Evolutionary conservation across 2,113 vertebrate genomes (phyloP).

Genomic region (Bombycilla garrulus): DNA sequence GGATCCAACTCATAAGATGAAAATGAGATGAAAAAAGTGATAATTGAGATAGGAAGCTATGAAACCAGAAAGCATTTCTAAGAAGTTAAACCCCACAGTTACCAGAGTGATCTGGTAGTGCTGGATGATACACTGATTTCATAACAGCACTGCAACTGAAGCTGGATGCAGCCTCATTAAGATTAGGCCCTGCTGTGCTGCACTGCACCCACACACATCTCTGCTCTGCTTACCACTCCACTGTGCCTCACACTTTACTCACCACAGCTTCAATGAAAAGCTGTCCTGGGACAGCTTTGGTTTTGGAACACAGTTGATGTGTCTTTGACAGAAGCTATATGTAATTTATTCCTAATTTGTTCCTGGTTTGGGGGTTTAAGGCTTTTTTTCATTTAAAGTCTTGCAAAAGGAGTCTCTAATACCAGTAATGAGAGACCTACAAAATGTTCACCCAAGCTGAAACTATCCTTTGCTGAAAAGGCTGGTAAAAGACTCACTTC

Average conservation of each 20-base stretch:
- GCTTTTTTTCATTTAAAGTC: rapidly evolving
- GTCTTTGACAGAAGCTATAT: background rate
- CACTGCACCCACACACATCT: background rate
- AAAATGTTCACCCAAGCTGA: background rate
- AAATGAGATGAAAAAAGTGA: background rate
- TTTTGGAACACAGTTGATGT: background rate
- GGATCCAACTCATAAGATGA: background rate
- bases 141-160: background rate
- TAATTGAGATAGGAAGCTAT: background rate
- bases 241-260: background rate
- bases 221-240: background rate
- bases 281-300: background rate
- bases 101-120: background rate
- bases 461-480: background rate
- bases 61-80: background rate
- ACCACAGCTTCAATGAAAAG: background rate
- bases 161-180: background rate
- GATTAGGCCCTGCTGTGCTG: background rate
- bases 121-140: background rate
- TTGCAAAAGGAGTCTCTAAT: background rate
- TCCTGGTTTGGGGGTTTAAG: background rate
- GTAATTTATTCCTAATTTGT: background rate
- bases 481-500: background rate
- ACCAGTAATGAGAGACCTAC: background rate
- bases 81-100: background rate